Evolutionary conservation across 2,113 vertebrate genomes (phyloP).

Genomic region (Symphodus melops): DNA sequence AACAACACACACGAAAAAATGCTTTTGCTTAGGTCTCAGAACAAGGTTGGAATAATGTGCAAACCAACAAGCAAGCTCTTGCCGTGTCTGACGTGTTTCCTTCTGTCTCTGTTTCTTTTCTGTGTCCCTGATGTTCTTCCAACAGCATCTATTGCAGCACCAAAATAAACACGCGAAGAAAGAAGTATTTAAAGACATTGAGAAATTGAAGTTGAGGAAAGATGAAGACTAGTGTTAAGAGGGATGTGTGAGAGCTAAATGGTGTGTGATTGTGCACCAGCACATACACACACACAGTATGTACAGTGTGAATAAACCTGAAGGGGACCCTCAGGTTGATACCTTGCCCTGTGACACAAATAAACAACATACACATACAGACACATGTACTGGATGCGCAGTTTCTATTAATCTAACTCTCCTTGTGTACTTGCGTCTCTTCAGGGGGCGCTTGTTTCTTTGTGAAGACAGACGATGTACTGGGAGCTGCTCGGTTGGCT

Average conservation of each 20-base stretch:
- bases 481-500: slow-evolving; percentile 37
- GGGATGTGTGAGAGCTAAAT: slow-evolving; percentile 35
- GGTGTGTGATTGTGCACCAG: slow-evolving; percentile 36
- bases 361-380: slow-evolving; percentile 31
- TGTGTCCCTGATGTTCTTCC: slow-evolving; percentile 43
- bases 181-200: slow-evolving; percentile 32
- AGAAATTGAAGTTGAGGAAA: slow-evolving; percentile 26
- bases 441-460: slow-evolving; percentile 38
- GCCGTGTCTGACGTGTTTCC: slow-evolving; percentile 30
- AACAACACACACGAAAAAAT: slow-evolving; percentile 17
- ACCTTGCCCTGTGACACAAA: slow-evolving; percentile 20
- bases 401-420: slow-evolving; percentile 54
- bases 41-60: slow-evolving; percentile 43
- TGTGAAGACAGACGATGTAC: slow-evolving; percentile 33
- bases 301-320: slow-evolving; percentile 2
- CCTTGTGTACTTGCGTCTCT: slow-evolving; percentile 49
- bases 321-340: background rate
- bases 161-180: slow-evolving; percentile 52
- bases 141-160: slow-evolving; percentile 10
- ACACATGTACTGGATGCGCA: slow-evolving; percentile 42
- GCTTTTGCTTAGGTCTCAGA: slow-evolving; percentile 27
- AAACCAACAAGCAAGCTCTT: slow-evolving; percentile 29
- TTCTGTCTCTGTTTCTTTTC: slow-evolving; percentile 48
- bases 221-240: slow-evolving; percentile 36
- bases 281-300: background rate